A percentile compares a stretch with the other conserved stretches of the same genome.
phyloP scores from a whole-genome alignment of 2,797 vertebrate genomes.

The Borostomias antarcticus region DNA sequence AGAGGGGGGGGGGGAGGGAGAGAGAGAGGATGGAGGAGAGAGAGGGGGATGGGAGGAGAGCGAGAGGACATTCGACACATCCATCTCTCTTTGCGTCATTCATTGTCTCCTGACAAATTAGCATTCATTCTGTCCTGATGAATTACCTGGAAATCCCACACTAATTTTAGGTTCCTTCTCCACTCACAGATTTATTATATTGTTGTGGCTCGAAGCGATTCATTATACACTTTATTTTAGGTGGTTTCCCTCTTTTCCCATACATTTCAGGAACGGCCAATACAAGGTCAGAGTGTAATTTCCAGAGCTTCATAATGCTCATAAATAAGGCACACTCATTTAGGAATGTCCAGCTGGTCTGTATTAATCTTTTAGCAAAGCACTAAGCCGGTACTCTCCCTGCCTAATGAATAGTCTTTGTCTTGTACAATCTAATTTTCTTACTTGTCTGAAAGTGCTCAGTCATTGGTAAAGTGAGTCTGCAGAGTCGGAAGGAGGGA shows the following conservation, averaged over 20 bases:
- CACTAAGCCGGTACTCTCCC: neutral
- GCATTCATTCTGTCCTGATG: neutral
- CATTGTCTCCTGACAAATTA: neutral
- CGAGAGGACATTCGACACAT: constrained; percentile 3
- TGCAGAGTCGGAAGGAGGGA: neutral
- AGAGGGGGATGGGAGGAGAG: too few relatives aligned
- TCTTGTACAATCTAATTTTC: constrained; percentile 13
- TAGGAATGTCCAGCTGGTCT: neutral
- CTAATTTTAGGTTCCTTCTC: constrained; percentile 4
- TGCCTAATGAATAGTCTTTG: constrained; percentile 9
- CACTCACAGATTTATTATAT: neutral
- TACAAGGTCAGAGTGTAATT: constrained; percentile 22
- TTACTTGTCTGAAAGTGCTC: neutral
- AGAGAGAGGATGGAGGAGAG: too few relatives aligned
- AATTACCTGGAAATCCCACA: neutral
- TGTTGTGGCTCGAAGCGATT: constrained; percentile 3
- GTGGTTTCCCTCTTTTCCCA: neutral
- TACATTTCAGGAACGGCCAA: constrained; percentile 13
- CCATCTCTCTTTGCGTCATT: constrained; percentile 13
- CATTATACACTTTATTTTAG: neutral
- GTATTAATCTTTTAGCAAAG: neutral
- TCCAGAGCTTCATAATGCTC: constrained; percentile 8
- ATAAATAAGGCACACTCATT: constrained; percentile 17
- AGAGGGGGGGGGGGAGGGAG: neutral
- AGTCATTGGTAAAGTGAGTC: neutral